Evolutionary conservation across 2,888 invertebrate genomes (phyloP), one percentile per base, ranked within the genome.

Genomic region (Netelia virgata): DNA sequence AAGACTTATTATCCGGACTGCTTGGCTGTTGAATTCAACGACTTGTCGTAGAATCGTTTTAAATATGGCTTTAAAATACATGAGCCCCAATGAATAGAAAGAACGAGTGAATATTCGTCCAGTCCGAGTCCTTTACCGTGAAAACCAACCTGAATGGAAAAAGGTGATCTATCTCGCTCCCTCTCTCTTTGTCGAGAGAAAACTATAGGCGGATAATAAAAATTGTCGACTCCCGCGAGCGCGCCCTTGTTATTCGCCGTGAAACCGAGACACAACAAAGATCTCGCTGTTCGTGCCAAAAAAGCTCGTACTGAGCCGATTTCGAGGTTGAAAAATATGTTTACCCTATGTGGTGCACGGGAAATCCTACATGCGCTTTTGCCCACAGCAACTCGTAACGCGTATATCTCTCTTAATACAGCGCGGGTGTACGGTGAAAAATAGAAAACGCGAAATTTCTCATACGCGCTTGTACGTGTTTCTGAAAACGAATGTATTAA

Each of bases 401-500:
- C 3, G 47, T 47, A 47, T 14, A 14, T 47, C 47, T 47, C 47
- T 47, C 47, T 47, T 47, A 14, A 47, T 47, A 14, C 47, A 47
- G 14, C 47, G 41, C 16, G 16, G n/a, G 16, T 18, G 50, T 6
- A 61, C 16, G 57, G 10, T 20, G 20, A 14, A 18, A n/a, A 50
- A 20, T 11, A 28, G n/a, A 64, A 41, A 55, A 50, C 20, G 63
- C 28, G 20, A 43, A 63, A 72, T 23, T 78, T 20, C 61, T 78
- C 47, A 57, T 53, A 18, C 55, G 63, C 55, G 78, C 70, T 43
- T 11, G 63, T 72, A 55, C 47, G 20, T 10, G 9, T 36, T 36
- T 23, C 43, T 20, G 78, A 50, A 16, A 72, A 64, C 14, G 43
- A 72, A 70, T 50, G 18, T 61, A 79, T 79, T 63, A 79, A 70